Base-by-base conservation (phyloP, 2,888 invertebrate species). In the Eupithecia inturbata region DNA sequence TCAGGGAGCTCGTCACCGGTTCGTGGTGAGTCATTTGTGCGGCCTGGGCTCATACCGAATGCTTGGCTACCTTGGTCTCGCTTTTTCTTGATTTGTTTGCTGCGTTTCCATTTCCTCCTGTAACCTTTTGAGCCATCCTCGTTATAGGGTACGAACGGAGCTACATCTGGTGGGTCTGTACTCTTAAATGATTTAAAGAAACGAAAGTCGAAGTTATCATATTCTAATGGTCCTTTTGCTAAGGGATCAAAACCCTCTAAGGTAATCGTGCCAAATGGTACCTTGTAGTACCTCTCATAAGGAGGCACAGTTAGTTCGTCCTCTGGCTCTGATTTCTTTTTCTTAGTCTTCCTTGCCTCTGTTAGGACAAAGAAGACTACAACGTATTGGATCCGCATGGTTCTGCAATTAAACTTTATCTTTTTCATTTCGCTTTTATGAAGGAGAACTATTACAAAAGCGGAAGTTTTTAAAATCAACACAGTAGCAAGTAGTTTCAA, bases 401-500 rank as follows among this genome's bases (percentile, higher is more conserved):
- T 66, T 36, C 26, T 5, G 14, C 22, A 41, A 66, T 39, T 4
- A 26, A 36, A 36, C 4, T 41, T 22, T 10, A 19, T 22, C 26
- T 14, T 66, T 36, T 39, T 36, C 26, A 39, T 22, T 14, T 39
- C 39, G 39, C 66, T 66, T 66, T 41, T 66, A 66, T 66, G 66
- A 4, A 22, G 39, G 2, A 66, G 26, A 22, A 66, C 33, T 66
- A n/a, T 36, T 41, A 64, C 10, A 28, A 4, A 22, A 36, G 66
- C 22, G 36, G 66, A 66, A 22, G 66, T 66, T 41, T 39, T 39
- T 22, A 12, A 39, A 66, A 66, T 22, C 62, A 62, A 31, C 28
- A 62, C 28, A 31, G 7, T 33, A 22, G 14, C 22, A 6, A 14
- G 26, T 66, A 31, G 31, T 64, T 64, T 66, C 66, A 66, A 39